Evolutionary conservation across 2,113 vertebrate species (phyloP).

Genomic region (Lampris megalopsis): DNA sequence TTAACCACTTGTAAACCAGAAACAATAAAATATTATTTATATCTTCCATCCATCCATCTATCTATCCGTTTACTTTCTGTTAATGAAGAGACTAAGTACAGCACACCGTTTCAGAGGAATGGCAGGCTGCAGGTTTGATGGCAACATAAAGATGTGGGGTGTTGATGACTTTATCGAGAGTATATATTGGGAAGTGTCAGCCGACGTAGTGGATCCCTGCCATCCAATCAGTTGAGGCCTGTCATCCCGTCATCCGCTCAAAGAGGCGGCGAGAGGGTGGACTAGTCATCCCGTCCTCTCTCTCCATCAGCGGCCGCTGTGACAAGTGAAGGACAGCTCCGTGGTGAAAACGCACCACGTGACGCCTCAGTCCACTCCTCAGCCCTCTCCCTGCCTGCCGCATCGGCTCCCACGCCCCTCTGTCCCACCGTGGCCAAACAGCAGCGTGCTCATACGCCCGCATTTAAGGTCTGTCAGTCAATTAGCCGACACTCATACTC

Average conservation of each 20-base stretch:
- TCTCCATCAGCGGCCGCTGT: conserved; percentile 23
- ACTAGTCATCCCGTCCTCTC: conserved; percentile 18
- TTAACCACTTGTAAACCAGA: too few relatives aligned
- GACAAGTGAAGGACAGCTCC: conserved; percentile 62
- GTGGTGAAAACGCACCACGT: conserved; percentile 53
- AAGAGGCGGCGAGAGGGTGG: conserved; percentile 10
- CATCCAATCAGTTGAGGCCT: conserved; percentile 43
- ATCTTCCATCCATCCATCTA: too few relatives aligned
- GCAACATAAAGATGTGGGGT: conserved; percentile 16
- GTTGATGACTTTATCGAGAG: conserved; percentile 42
- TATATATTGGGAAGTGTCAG: conserved; percentile 30
- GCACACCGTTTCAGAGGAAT: too few relatives aligned
- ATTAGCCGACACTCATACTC: too few relatives aligned
- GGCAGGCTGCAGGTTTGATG: not conserved
- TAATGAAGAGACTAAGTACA: too few relatives aligned
- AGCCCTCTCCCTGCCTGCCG: conserved; percentile 22
- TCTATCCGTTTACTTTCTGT: too few relatives aligned
- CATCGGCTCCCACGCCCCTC: conserved; percentile 18
- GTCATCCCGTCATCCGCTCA: conserved; percentile 54
- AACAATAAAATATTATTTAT: too few relatives aligned
- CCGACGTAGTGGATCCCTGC: conserved; percentile 5
- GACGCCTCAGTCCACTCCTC: conserved; percentile 43
- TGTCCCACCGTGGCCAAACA: not conserved
- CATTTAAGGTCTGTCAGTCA: too few relatives aligned
- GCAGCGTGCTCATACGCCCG: too few relatives aligned